Evolutionary conservation across 2,797 vertebrate genomes (phyloP), one percentile per base, ranked within the genome.

Genomic region (Cuculus canorus): DNA sequence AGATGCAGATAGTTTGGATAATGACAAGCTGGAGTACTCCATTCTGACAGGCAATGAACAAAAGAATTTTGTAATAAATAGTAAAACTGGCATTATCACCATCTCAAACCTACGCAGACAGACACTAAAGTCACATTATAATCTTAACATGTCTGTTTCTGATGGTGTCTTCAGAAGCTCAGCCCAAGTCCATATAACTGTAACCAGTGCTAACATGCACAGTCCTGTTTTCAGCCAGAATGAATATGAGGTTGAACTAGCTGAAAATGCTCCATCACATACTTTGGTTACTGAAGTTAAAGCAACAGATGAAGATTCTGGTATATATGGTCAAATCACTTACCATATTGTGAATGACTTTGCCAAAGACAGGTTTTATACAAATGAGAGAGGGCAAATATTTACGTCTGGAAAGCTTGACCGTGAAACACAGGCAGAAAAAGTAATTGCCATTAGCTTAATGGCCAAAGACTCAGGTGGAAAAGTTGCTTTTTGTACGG

Each of bases 151-250:
- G 16, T 99, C 99, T 0, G 99, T 99, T 71, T 99, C 99, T 5
- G 99, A 99, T 81, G 99, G 99, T 1, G 99, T 99, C 16, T 99
- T 99, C 95, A 98, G 99, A 96, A 99, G 98, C 96, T 98, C 98
- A 6, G 98, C 98, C 45, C 96, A 98, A 59, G 98, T 99, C 71
- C 97, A 96, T 5, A 60, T 99, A 47, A 97, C 96, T 24, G 98
- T 99, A 68, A 98, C 97, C 27, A 98, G 99, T 50, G 98, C 99
- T 82, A 99, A 99, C 95, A 98, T 99, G 96, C 99, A 99, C 97
- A 99, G 97, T 88, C 99, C 99, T 47, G 95, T 98, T 79, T 99
- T 99, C 94, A 97, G 97, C 88, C 99, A 99, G 96, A 97, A 95
- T 23, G 99, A 99, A 17, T 99, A 99, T 66, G 99, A 99, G 68